These are phyloP conservation scores for Tetrax tetrax DNA, from an alignment of 2,113 vertebrate genomes.

Conservation along the genomic window DNA sequence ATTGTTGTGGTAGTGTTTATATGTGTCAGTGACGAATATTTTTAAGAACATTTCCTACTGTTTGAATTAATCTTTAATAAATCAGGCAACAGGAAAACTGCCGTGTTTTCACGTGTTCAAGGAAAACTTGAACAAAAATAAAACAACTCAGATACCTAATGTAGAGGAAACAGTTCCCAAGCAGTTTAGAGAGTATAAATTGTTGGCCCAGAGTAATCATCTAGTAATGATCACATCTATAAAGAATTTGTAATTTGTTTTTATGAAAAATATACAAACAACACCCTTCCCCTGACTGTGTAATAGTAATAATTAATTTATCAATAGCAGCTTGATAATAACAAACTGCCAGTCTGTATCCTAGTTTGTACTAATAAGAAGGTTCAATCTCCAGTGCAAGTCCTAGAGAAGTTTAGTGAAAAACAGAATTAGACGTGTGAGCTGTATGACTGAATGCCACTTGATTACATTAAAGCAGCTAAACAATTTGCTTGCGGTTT, in stretches of 20 bases:
- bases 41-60: not conserved
- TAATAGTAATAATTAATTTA: not conserved
- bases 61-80: conserved; percentile 25
- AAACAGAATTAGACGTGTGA: not conserved
- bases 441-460: not conserved
- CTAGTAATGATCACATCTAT: not conserved
- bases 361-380: not conserved
- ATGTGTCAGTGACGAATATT: not conserved
- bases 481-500: not conserved
- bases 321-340: not conserved
- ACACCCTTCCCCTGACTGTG: not conserved
- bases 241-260: not conserved
- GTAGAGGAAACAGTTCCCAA: not conserved
- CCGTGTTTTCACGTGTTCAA: no score
- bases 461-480: not conserved
- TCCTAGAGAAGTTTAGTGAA: not conserved
- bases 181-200: not conserved
- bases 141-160: not conserved
- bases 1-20: not conserved
- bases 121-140: conserved; percentile 29
- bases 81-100: not conserved
- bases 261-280: not conserved
- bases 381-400: not conserved
- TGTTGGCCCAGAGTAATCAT: not conserved
- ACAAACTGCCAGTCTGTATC: not conserved